Percentiles rank a stretch among this genome's conserved stretches.
Evolutionary conservation across 1,140 invertebrate species (phyloP).

Genomic region (Asbolus verrucosus): DNA sequence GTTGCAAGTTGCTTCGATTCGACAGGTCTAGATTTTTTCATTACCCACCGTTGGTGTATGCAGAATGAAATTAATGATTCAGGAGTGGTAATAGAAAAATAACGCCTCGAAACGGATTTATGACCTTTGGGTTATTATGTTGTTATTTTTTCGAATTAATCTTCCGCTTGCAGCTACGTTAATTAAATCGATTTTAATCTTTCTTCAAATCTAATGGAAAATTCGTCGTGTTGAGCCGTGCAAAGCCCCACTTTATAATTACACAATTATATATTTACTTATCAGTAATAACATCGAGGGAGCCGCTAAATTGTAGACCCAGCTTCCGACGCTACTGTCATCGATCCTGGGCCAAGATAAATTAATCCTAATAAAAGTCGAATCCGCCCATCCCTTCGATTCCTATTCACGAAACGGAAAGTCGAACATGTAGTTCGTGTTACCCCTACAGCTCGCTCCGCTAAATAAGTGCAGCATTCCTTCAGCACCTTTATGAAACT

Average conservation of each 20-base stretch:
- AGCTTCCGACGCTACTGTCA: constrained; percentile 24
- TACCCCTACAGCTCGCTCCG: neutral
- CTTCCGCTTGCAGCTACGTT: neutral
- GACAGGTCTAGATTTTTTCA: too few relatives aligned
- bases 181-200: constrained; percentile 31
- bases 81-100: too few relatives aligned
- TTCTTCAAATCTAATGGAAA: constrained; percentile 30
- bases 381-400: too few relatives aligned
- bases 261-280: constrained; percentile 37
- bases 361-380: neutral
- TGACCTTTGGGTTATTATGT: neutral
- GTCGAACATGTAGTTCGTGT: neutral
- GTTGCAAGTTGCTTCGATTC: too few relatives aligned
- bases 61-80: too few relatives aligned
- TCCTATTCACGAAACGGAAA: too few relatives aligned
- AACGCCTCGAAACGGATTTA: neutral
- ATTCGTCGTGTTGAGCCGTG: too few relatives aligned
- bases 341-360: constrained; percentile 1
- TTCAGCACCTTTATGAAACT: neutral
- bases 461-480: constrained; percentile 12
- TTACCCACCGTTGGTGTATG: neutral
- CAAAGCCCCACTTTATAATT: constrained; percentile 14
- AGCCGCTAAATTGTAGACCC: constrained; percentile 3
- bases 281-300: constrained; percentile 28
- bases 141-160: constrained; percentile 7